A percentile compares a stretch with the other conserved stretches of the same genome.
These are phyloP conservation scores for Amblyraja radiata DNA, from an alignment of 2,797 vertebrate species.

Conservation along the genomic window DNA sequence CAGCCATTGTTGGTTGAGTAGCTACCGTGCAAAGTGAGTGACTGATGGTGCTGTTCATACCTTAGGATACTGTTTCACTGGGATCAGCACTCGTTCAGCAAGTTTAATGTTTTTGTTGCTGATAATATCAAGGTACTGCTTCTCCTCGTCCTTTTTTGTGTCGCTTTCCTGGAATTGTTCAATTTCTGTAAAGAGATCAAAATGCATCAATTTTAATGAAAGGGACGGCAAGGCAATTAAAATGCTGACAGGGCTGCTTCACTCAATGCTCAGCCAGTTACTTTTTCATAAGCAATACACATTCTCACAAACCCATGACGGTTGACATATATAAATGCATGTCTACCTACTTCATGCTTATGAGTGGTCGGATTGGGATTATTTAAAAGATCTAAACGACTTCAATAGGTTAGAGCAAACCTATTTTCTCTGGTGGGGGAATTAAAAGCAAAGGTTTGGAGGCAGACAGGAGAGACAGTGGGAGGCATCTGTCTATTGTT, in stretches of 20 bases:
- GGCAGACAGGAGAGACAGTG: not conserved
- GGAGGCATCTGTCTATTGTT: not conserved
- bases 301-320: not conserved
- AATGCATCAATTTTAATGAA: conserved; percentile 39
- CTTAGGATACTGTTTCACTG: conserved; percentile 97
- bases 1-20: not conserved
- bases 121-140: conserved; percentile 97
- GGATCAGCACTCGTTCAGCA: conserved; percentile 91
- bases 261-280: not conserved
- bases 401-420: not conserved
- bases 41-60: conserved; percentile 58
- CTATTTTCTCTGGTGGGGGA: not conserved
- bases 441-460: not conserved
- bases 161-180: conserved; percentile 89
- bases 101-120: conserved; percentile 99
- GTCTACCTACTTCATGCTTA: too few relatives aligned
- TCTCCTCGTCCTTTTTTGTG: conserved; percentile 84
- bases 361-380: not conserved
- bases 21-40: conserved; percentile 25
- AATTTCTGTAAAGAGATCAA: conserved; percentile 73
- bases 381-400: not conserved
- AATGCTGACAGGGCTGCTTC: not conserved
- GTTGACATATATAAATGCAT: too few relatives aligned
- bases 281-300: not conserved
- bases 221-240: not conserved